Conservation (phyloP, 2,888 invertebrate species). For the Brachynemurus nebulosus region DNA sequence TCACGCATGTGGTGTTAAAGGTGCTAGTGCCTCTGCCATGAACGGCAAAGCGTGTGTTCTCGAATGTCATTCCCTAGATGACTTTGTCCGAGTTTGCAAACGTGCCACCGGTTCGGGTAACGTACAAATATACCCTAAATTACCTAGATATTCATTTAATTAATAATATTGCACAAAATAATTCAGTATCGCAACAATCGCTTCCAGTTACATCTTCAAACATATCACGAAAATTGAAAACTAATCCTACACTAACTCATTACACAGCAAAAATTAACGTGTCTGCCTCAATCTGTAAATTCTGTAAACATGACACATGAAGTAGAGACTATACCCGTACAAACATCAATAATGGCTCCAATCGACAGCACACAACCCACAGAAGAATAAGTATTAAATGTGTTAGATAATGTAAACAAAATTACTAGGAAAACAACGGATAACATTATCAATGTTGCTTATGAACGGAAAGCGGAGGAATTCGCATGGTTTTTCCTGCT, state of each 20-base stretch:
- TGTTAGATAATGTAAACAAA: conserved; percentile 13
- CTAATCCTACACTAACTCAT: background rate
- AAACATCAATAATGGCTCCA: conserved; percentile 17
- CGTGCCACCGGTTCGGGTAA: conserved; percentile 15
- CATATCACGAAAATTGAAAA: background rate
- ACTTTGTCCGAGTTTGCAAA: conserved; percentile 12
- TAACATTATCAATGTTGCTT: conserved; percentile 20
- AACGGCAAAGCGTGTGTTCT: conserved; percentile 13
- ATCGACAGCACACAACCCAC: conserved; percentile 15
- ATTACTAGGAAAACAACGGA: conserved; percentile 14
- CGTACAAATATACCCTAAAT: conserved; percentile 12
- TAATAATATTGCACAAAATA: background rate
- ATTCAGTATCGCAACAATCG: background rate
- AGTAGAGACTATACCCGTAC: conserved; percentile 4
- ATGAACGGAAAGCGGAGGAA: conserved; percentile 21
- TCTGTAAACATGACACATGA: background rate
- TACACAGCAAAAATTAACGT: no score
- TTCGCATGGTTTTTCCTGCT: conserved; percentile 21
- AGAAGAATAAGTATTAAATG: conserved; percentile 16
- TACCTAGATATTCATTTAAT: conserved; percentile 8
- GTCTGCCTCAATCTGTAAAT: background rate
- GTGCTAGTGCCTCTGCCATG: conserved; percentile 10
- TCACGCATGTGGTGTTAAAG: conserved; percentile 19
- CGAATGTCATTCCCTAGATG: conserved; percentile 13
- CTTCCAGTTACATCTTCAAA: background rate